Conservation (phyloP, 2,113 vertebrate genomes). For the Sinocyclocheilus maitianheensis region DNA sequence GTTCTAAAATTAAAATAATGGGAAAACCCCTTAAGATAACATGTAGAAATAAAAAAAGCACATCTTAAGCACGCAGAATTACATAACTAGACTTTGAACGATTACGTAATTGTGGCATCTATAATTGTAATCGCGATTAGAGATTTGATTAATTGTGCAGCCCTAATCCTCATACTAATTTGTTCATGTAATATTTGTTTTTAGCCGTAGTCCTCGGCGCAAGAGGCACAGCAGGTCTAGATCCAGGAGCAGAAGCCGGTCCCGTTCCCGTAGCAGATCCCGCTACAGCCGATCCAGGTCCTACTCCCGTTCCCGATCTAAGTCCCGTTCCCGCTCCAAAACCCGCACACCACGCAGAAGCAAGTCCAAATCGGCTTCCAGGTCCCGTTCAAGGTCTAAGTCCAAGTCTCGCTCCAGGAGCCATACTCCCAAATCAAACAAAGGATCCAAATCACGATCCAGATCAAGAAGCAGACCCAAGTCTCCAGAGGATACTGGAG, state of each 20-base stretch:
- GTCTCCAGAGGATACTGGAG: slow-evolving; percentile 88
- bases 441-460: slow-evolving; percentile 89
- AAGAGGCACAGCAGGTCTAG: slow-evolving; percentile 83
- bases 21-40: too few relatives aligned
- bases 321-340: slow-evolving; percentile 80
- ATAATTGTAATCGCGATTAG: too few relatives aligned
- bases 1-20: too few relatives aligned
- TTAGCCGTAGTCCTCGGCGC: slow-evolving; percentile 74
- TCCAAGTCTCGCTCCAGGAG: slow-evolving; percentile 83
- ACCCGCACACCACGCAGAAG: slow-evolving; percentile 84
- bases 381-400: slow-evolving; percentile 85
- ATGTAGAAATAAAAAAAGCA: too few relatives aligned
- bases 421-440: slow-evolving; percentile 83
- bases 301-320: slow-evolving; percentile 81
- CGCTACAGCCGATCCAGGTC: slow-evolving; percentile 84
- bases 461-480: slow-evolving; percentile 93
- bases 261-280: slow-evolving; percentile 82
- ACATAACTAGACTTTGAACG: too few relatives aligned
- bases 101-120: too few relatives aligned
- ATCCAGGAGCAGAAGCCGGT: slow-evolving; percentile 86
- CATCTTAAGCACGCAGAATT: too few relatives aligned
- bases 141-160: too few relatives aligned
- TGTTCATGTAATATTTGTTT: neutral
- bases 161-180: neutral
- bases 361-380: slow-evolving; percentile 90